phyloP scores from a whole-genome alignment of 1,140 invertebrate genomes.

The Papilio machaon region DNA sequence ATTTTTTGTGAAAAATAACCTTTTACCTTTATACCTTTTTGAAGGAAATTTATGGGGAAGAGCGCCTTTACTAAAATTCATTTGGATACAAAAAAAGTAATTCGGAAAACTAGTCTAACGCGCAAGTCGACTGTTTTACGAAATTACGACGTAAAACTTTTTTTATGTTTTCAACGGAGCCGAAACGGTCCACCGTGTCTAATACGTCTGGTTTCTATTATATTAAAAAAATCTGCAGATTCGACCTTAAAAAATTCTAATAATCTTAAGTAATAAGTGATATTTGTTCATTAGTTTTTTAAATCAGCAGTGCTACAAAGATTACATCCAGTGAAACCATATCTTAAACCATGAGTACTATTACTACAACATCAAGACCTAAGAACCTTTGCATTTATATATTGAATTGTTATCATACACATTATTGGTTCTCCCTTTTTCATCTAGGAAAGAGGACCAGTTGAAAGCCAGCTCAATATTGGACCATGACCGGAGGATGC shows the following conservation, averaged over 20 bases:
- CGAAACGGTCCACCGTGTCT: background rate
- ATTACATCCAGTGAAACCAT: background rate
- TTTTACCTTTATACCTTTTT: too few relatives aligned
- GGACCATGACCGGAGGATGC: too few relatives aligned
- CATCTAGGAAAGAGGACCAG: too few relatives aligned
- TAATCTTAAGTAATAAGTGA: background rate
- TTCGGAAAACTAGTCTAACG: background rate
- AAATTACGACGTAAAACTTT: background rate
- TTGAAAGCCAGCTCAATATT: too few relatives aligned
- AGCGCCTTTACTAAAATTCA: background rate
- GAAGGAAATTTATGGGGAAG: background rate
- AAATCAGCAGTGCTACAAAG: background rate
- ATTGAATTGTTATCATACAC: too few relatives aligned
- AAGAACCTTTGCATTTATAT: background rate
- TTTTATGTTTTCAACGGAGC: background rate
- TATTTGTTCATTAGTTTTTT: background rate
- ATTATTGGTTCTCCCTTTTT: too few relatives aligned
- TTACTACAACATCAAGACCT: background rate
- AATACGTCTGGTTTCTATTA: background rate
- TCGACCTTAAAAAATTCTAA: background rate
- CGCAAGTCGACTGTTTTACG: constrained; percentile 3
- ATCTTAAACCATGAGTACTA: background rate
- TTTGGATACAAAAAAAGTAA: constrained; percentile 11
- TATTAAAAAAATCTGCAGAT: background rate
- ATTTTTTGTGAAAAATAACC: too few relatives aligned